phyloP scores from a whole-genome alignment of 2,888 invertebrate species.

The Rhagonycha fulva region DNA sequence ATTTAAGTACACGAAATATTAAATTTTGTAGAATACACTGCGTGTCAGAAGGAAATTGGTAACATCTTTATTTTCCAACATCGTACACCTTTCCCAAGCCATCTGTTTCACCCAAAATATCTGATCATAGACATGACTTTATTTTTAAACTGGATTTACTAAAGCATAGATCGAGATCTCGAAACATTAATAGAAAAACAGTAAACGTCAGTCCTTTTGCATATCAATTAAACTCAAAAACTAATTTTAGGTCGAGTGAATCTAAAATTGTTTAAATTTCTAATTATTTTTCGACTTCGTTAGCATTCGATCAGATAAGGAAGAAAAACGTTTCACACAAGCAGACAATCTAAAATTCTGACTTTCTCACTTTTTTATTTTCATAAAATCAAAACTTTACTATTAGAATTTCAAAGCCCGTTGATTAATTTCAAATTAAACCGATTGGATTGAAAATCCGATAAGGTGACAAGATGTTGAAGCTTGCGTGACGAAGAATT shows the following conservation, averaged over 20 bases:
- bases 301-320: neutral
- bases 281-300: neutral
- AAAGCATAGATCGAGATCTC: neutral
- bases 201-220: neutral
- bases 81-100: neutral
- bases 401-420: neutral
- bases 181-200: neutral
- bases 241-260: neutral
- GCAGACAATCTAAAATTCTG: neutral
- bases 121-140: neutral
- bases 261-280: neutral
- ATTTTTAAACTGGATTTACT: neutral
- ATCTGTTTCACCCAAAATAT: neutral
- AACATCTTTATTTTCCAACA: neutral
- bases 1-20: neutral
- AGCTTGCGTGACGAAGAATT: conserved; percentile 34
- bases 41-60: neutral
- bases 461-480: conserved; percentile 35
- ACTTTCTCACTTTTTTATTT: neutral
- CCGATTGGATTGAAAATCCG: conserved; percentile 34
- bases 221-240: neutral
- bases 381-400: neutral
- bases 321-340: neutral
- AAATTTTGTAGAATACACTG: neutral
- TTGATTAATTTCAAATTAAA: conserved; percentile 33